A percentile compares a stretch with the other conserved stretches of the same genome.
Conservation (phyloP, 2,113 vertebrate species). For the Dryoscopus gambensis region DNA sequence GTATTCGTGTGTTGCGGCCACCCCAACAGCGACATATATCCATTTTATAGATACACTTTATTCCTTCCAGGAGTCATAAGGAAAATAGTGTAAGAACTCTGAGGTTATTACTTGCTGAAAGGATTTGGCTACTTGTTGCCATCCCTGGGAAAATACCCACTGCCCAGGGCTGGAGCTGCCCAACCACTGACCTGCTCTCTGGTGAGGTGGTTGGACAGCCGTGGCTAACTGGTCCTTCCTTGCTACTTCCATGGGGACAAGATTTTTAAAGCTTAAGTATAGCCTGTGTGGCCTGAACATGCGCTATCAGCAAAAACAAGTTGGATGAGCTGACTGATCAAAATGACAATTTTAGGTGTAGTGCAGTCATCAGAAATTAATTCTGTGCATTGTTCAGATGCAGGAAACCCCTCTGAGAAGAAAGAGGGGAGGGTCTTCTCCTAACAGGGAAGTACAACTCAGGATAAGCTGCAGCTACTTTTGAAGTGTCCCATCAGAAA, state of each 20-base stretch:
- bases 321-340: neutral
- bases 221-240: neutral
- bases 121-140: neutral
- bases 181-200: neutral
- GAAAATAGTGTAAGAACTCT: neutral
- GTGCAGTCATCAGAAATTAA: neutral
- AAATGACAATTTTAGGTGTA: neutral
- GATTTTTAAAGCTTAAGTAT: neutral
- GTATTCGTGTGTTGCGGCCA: too few relatives aligned
- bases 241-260: neutral
- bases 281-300: fast-evolving
- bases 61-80: neutral
- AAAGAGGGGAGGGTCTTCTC: neutral
- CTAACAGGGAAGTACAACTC: neutral
- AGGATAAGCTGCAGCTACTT: neutral
- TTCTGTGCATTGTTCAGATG: neutral
- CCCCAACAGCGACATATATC: too few relatives aligned
- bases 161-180: neutral
- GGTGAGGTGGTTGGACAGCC: neutral
- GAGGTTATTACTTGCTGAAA: neutral
- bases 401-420: neutral
- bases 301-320: neutral
- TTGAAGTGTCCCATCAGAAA: neutral
- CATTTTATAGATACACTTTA: neutral
- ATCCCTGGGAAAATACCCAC: fast-evolving